phyloP scores from a whole-genome alignment of 2,888 invertebrate species.

The Conomelus anceps region DNA sequence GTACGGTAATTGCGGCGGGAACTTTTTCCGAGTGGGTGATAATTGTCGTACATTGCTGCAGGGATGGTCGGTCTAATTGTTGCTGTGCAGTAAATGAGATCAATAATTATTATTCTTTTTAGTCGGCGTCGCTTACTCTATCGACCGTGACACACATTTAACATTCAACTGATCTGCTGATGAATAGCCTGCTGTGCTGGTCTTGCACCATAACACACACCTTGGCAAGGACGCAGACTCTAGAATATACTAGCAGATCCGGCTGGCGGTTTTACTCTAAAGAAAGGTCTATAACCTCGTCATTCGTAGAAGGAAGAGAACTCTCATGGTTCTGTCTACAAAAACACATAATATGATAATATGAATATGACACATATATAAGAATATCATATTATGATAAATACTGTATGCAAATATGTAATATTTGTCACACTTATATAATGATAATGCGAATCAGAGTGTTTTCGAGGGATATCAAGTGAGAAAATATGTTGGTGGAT shows the following conservation, averaged over 20 bases:
- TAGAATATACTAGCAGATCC: neutral
- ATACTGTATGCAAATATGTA: no score
- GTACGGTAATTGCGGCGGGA: neutral
- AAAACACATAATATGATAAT: no score
- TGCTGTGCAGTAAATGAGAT: neutral
- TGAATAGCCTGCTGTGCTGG: neutral
- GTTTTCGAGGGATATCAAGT: no score
- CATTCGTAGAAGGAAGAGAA: neutral
- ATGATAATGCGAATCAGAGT: no score
- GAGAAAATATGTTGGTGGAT: no score
- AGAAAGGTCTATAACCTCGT: neutral
- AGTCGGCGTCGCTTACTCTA: neutral
- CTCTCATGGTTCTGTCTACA: no score
- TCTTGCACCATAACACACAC: neutral
- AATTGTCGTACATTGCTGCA: neutral
- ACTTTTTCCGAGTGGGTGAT: neutral
- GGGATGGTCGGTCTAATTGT: neutral
- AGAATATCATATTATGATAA: no score
- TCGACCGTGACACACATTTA: neutral
- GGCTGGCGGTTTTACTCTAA: neutral
- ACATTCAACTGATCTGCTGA: neutral
- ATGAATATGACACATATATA: no score
- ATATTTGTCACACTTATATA: no score
- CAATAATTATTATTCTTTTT: neutral
- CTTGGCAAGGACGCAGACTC: neutral